Base-by-base conservation (phyloP, 2,797 vertebrate species). In the Helarctos malayanus region DNA sequence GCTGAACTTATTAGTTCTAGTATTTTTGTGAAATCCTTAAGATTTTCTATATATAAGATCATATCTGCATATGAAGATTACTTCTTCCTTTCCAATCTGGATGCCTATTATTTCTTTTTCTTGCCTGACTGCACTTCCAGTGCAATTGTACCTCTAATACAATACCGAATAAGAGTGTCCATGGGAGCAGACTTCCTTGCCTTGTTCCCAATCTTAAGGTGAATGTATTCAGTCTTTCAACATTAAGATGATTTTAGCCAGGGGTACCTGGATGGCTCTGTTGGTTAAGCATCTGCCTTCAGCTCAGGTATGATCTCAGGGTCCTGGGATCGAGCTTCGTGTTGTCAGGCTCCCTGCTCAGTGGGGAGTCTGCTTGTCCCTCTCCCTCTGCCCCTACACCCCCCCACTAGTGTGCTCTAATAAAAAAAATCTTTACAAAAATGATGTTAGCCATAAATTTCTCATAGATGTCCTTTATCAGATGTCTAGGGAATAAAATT, bases 11-110 rank as follows among this genome's bases (percentile, higher is more conserved):
- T 49, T 83, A 88, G 38, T 76, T 95, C n/a, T 91, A 82, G 65
- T 69, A 68, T 69, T 90, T 95, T 41, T 73, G 69, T 84, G 32
- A n/a, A n/a, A 75, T 94, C n/a, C 69, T 79, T 86, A 94, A 80
- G 38, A 63, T 84, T 84, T 94, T 76, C 71, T 75, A 25, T 32
- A 78, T 54, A 52, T 18, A 76, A 29, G 4, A 45, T 63, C 29
- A 35, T 80, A 75, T 79, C 61, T 89, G 21, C 23, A 84, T 29
- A 63, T 82, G 19, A 90, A 94, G 41, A 59, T 91, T 79, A 78
- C 15, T 89, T 65, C 27, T 96, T 81, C 65, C 83, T 93, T 91
- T 92, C 32, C 45, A 82, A 25, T 63, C 21, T 96, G 65, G 52
- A 71, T 57, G 18, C 14, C 14, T 81, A 78, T 81, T 63, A 54